These are phyloP conservation scores for Odontothrips loti DNA, from an alignment of 2,888 invertebrate genomes.

Conservation along the genomic window DNA sequence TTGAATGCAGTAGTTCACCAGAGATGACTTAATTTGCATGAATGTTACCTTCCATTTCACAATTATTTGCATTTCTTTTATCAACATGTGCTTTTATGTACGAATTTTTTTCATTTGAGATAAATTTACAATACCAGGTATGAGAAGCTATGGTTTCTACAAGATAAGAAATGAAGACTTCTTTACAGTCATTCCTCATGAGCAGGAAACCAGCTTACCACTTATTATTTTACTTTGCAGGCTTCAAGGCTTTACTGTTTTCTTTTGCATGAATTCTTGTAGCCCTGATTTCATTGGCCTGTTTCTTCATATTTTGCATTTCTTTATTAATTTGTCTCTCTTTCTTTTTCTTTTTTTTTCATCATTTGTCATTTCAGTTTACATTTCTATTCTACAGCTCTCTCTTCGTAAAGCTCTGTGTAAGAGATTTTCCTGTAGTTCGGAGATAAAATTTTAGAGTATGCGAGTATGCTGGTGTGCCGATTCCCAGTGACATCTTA, in stretches of 20 bases:
- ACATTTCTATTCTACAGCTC: constrained; percentile 28
- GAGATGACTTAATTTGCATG: too few species aligned
- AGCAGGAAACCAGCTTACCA: constrained; percentile 17
- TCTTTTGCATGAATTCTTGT: constrained; percentile 27
- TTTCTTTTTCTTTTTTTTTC: not conserved
- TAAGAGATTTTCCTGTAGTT: constrained; percentile 14
- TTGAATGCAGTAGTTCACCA: too few species aligned
- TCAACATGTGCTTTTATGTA: constrained; percentile 3
- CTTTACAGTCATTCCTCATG: too few species aligned
- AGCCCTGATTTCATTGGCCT: not conserved
- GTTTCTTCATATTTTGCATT: constrained; percentile 21
- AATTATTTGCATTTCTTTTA: constrained; percentile 27
- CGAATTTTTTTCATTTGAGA: too few species aligned
- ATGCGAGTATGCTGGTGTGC: constrained; percentile 41
- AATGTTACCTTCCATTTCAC: too few species aligned
- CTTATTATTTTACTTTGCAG: constrained; percentile 27
- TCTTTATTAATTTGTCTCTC: not conserved
- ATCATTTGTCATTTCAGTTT: constrained; percentile 27
- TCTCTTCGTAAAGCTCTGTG: constrained; percentile 22
- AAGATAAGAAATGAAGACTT: too few species aligned
- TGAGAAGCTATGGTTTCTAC: too few species aligned
- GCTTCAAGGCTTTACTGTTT: constrained; percentile 28
- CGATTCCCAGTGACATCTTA: too few species aligned
- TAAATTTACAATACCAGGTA: too few species aligned
- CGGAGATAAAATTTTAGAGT: not conserved